Evolutionary conservation across 2,113 vertebrate species (phyloP), one percentile per base, ranked within the genome.

Genomic region (Tragelaphus strepsiceros): DNA sequence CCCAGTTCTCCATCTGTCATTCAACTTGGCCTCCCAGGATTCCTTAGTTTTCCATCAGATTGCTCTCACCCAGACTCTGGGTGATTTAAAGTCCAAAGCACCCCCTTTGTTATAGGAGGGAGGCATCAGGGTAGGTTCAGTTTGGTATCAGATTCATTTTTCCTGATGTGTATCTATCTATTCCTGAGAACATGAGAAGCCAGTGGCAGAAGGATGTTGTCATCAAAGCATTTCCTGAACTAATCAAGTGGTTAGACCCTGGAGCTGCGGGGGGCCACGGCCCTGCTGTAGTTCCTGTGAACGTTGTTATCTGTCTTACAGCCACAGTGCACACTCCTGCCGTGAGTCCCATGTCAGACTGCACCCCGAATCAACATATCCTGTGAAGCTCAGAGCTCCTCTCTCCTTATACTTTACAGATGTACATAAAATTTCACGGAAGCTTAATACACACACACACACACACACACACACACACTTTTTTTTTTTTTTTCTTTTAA

Each of bases 61-160:
- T n/a, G 83, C 49, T 15, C 46, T 43, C 30, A 35, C 62, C n/a
- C 28, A 83, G 39, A 78, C 62, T 77, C 81, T 7, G 43, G 15
- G 1, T 43, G n/a, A 59, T 49, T 12, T 49, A 58, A 87, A 94
- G 59, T 58, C 90, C 80, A 51, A 78, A 85, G 53, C 62, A 39
- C 15, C 1, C 43, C 39, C 8, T 9, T 74, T 26, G 9, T 64
- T 78, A 7, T 22, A 26, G 46, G 56, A 16, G 22, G 28, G 15
- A 2, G 17, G 32, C 53, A 39, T n/a, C 15, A 9, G 32, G 51
- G 5, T 12, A n/a, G 2, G 2, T 78, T 6, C 0, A 1, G 24
- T 53, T 64, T 39, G 49, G 17, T 28, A 39, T 39, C 51, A 39
- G 19, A 9, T 26, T 30, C 74, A 7, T 58, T 90, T 77, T 64